phyloP scores from a whole-genome alignment of 2,888 invertebrate genomes.

The Andrena hattorfiana region DNA sequence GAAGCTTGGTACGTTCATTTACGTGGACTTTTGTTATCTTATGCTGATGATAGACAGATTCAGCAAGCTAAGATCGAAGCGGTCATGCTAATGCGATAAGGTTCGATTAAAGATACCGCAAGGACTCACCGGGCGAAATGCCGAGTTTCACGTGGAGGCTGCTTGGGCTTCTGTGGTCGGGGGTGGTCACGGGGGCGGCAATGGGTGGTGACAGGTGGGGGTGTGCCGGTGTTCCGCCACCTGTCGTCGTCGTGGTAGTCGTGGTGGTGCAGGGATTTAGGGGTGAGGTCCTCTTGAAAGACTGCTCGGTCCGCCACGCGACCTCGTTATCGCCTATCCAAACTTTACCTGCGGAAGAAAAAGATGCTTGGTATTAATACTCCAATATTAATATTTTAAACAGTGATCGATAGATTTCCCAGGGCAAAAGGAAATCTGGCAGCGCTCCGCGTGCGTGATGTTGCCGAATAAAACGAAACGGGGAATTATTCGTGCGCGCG shows the following conservation, averaged over 20 bases:
- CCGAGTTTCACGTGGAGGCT: constrained; percentile 81
- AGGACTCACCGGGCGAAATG: constrained; percentile 81
- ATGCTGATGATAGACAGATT: no score
- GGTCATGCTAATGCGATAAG: not conserved
- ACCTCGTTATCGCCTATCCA: constrained; percentile 83
- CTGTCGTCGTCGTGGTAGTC: constrained; percentile 78
- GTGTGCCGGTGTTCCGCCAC: constrained; percentile 76
- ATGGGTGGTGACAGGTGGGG: constrained; percentile 83
- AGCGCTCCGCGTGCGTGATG: not conserved
- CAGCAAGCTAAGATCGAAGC: not conserved
- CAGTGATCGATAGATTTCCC: no score
- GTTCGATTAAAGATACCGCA: not conserved
- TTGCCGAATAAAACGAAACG: not conserved
- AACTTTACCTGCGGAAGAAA: constrained; percentile 78
- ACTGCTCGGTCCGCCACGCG: constrained; percentile 82
- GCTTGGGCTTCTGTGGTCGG: constrained; percentile 81
- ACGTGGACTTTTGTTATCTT: no score
- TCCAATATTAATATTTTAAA: not conserved
- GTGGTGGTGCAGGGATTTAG: constrained; percentile 75
- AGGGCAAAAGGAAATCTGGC: no score
- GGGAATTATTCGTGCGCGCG: constrained; percentile 16
- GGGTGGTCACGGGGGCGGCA: constrained; percentile 79
- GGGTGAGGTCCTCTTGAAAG: constrained; percentile 80
- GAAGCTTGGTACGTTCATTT: not conserved
- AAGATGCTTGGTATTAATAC: constrained; percentile 14